phyloP scores from a whole-genome alignment of 2,888 invertebrate genomes.

The Leptinotarsa juncta region DNA sequence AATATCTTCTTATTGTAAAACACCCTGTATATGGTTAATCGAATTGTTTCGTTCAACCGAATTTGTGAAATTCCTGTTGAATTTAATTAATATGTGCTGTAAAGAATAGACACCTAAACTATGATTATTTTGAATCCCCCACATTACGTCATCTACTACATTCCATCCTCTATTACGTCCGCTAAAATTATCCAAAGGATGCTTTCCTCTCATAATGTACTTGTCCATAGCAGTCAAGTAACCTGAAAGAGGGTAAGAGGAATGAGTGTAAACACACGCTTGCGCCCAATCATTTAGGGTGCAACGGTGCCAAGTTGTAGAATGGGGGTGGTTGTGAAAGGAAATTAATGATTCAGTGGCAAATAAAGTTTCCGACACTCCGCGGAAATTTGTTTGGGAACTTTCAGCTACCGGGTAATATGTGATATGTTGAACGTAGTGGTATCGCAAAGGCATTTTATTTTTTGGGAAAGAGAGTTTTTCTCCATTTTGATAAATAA shows the following conservation, averaged over 20 bases:
- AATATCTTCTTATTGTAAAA: too few relatives aligned
- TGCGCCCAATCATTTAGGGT: constrained; percentile 10
- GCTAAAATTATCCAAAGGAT: neutral
- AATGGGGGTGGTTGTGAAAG: constrained; percentile 8
- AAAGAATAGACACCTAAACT: neutral
- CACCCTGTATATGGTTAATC: too few relatives aligned
- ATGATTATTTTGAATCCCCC: neutral
- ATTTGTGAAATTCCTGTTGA: too few relatives aligned
- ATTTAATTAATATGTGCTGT: neutral
- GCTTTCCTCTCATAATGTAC: constrained; percentile 7
- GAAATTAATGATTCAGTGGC: constrained; percentile 13
- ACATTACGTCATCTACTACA: neutral
- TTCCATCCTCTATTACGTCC: neutral
- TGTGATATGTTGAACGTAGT: neutral
- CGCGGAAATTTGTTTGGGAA: constrained; percentile 6
- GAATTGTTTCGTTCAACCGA: too few relatives aligned
- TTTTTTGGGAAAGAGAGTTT: too few relatives aligned
- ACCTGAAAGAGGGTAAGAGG: constrained; percentile 10
- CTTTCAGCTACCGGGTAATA: neutral
- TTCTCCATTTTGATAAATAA: too few relatives aligned
- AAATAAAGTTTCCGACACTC: constrained; percentile 13
- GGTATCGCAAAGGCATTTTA: too few relatives aligned
- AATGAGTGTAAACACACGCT: constrained; percentile 16
- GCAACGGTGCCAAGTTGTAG: constrained; percentile 6
- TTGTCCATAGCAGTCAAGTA: constrained; percentile 3